Evolutionary conservation across 2,888 invertebrate genomes (phyloP).

Genomic region (Deilephila porcellus): DNA sequence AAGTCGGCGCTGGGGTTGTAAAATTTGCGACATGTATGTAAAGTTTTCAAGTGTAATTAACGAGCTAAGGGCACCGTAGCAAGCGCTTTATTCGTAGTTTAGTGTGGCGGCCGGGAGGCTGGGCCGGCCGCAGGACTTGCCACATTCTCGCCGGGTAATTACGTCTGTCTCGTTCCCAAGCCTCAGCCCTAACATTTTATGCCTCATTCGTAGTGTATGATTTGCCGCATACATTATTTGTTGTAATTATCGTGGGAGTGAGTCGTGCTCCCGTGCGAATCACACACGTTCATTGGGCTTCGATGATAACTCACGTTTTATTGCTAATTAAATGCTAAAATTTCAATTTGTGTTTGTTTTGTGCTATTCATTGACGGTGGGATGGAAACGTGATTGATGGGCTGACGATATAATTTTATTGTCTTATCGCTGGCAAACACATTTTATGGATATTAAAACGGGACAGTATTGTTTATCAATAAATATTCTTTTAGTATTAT

Average conservation of each 20-base stretch:
- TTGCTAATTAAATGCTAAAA: slow-evolving; percentile 15
- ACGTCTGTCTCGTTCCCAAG: slow-evolving; percentile 78
- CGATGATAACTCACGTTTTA: slow-evolving; percentile 48
- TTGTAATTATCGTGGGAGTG: slow-evolving; percentile 79
- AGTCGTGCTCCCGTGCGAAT: slow-evolving; percentile 64
- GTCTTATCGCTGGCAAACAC: neutral
- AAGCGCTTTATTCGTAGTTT: slow-evolving; percentile 78
- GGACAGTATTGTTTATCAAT: neutral
- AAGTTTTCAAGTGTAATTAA: slow-evolving; percentile 70
- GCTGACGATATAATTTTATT: slow-evolving; percentile 6
- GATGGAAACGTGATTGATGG: neutral
- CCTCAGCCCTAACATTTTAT: slow-evolving; percentile 77
- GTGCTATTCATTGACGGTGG: neutral
- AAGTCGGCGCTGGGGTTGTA: slow-evolving; percentile 10
- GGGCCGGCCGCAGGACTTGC: slow-evolving; percentile 71
- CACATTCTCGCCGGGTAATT: slow-evolving; percentile 82
- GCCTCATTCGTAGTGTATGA: slow-evolving; percentile 80
- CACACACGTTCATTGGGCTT: slow-evolving; percentile 55
- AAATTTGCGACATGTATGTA: slow-evolving; percentile 22
- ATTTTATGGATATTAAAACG: neutral
- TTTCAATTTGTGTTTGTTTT: slow-evolving; percentile 15
- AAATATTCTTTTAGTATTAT: neutral
- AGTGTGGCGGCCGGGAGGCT: slow-evolving; percentile 66
- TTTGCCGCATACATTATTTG: slow-evolving; percentile 77
- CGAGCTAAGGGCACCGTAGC: slow-evolving; percentile 70